Percentiles rank a stretch among this genome's conserved stretches.
phyloP scores from a whole-genome alignment of 2,797 vertebrate genomes.

The Mormyrus hasselquistii region DNA sequence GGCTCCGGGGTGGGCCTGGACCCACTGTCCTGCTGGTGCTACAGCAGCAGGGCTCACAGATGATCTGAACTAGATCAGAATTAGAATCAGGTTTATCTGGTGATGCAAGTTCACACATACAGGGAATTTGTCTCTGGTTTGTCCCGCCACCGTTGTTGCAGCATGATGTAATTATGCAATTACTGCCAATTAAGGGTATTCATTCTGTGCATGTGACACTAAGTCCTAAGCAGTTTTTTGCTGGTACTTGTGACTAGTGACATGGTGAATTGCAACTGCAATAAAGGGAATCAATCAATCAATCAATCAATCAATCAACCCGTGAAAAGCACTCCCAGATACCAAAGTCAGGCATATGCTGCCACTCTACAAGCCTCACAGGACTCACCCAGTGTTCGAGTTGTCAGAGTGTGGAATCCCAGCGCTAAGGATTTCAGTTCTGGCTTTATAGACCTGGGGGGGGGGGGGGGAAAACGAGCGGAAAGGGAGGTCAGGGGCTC shows the following conservation, averaged over 20 bases:
- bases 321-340: neutral
- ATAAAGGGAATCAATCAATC: too few relatives aligned
- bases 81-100: neutral
- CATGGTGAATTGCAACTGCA: too few relatives aligned
- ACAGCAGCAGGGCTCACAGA: neutral
- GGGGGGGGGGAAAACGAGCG: neutral
- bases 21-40: neutral
- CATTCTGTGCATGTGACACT: neutral
- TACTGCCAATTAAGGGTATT: neutral
- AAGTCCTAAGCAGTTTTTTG: neutral
- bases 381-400: conserved; percentile 78
- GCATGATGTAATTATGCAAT: neutral
- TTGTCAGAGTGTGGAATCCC: conserved; percentile 79
- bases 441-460: conserved; percentile 73
- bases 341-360: neutral
- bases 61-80: neutral
- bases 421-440: conserved; percentile 85
- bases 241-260: too few relatives aligned
- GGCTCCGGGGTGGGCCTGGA: neutral
- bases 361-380: neutral
- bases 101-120: neutral
- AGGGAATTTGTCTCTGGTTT: neutral
- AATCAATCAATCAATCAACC: neutral
- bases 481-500: conserved; percentile 20
- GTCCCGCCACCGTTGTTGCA: neutral